phyloP scores from a whole-genome alignment of 1,140 invertebrate genomes.

The Portunus trituberculatus region DNA sequence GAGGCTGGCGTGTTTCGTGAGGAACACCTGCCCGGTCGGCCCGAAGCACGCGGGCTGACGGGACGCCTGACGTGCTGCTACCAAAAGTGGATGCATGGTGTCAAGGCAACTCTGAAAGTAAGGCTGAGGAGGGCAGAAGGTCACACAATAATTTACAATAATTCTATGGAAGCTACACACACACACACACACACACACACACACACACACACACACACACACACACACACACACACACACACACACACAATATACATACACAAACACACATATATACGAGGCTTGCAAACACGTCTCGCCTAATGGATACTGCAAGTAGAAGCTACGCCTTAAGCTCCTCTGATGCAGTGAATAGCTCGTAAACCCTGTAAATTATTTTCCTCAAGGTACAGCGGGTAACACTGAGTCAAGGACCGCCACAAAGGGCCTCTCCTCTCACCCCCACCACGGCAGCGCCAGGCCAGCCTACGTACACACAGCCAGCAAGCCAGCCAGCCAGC shows the following conservation, averaged over 20 bases:
- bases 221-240: background rate
- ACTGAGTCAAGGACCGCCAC: slow-evolving; percentile 5
- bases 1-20: background rate
- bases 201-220: background rate
- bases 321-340: background rate
- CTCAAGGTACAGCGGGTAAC: background rate
- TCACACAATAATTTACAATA: background rate
- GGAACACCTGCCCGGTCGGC: background rate
- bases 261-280: background rate
- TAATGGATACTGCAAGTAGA: too few species aligned
- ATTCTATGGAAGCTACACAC: background rate
- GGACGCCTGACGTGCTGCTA: background rate
- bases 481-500: too few species aligned
- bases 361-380: background rate
- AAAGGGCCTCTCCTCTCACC: background rate
- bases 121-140: background rate
- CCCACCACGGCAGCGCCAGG: too few species aligned
- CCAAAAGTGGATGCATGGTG: background rate
- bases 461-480: too few species aligned
- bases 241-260: background rate
- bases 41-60: background rate
- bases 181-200: background rate
- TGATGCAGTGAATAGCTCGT: background rate
- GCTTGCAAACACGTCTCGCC: background rate
- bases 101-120: background rate